A percentile compares a stretch with the other conserved stretches of the same genome.
Evolutionary conservation across 2,888 invertebrate genomes (phyloP).

Genomic region (Ichneumoninae sp.): DNA sequence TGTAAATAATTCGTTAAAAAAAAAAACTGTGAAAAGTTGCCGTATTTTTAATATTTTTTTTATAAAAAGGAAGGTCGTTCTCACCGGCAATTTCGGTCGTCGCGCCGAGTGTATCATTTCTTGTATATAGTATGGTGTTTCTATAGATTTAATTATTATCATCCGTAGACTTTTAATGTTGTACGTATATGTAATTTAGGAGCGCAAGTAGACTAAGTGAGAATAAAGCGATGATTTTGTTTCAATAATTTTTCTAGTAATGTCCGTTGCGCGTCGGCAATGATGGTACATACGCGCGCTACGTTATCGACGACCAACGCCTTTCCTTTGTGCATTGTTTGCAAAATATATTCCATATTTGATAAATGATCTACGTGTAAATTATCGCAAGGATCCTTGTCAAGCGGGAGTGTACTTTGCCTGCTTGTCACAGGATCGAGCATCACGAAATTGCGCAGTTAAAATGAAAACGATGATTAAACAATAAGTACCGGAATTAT

Average conservation of each 20-base stretch:
- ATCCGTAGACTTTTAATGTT: slow-evolving; percentile 45
- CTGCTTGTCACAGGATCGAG: slow-evolving; percentile 46
- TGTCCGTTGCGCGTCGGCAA: neutral
- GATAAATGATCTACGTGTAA: neutral
- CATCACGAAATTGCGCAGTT: slow-evolving; percentile 49
- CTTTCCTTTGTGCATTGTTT: neutral
- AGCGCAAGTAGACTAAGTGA: slow-evolving; percentile 32
- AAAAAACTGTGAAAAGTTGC: slow-evolving; percentile 51
- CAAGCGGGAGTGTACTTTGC: neutral
- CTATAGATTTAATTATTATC: slow-evolving; percentile 60
- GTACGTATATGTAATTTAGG: slow-evolving; percentile 45
- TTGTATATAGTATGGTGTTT: slow-evolving; percentile 69
- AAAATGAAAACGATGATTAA: no score
- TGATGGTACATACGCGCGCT: neutral
- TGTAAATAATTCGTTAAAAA: slow-evolving; percentile 62
- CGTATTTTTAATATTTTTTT: slow-evolving; percentile 24
- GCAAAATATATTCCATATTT: neutral
- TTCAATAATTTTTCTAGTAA: slow-evolving; percentile 7
- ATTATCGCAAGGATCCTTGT: slow-evolving; percentile 9
- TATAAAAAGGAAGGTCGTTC: slow-evolving; percentile 24
- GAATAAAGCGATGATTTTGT: slow-evolving; percentile 58
- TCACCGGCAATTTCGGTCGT: slow-evolving; percentile 56
- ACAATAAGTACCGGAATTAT: neutral
- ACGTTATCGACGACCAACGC: neutral
- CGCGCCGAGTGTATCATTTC: slow-evolving; percentile 72